Evolutionary conservation across 2,113 vertebrate genomes (phyloP), one percentile per base, ranked within the genome.

Genomic region (Dromas ardeola): DNA sequence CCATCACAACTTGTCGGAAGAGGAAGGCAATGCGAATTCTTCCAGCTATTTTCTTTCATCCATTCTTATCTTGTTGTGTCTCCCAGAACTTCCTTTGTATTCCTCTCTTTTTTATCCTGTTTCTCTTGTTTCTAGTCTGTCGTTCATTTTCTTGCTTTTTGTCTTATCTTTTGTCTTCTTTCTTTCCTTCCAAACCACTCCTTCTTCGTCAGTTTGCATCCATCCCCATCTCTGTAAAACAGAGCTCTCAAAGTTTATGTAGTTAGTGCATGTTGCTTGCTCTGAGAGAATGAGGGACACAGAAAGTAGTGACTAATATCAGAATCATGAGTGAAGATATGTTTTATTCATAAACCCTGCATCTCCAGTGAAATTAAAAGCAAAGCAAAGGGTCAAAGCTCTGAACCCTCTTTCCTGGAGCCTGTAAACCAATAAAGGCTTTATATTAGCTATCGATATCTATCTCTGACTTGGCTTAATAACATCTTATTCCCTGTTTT

Each of bases 371-470:
- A 98, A 98, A 98, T 98, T 98, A 98, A 98, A 98, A 98, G 98
- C 98, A 98, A 98, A 98, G 98, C 98, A 98, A 98, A 98, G 98
- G 98, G 98, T 98, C 97, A 95, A 98, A 97, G 95, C 97, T 98
- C 94, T 98, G 98, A 98, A 98, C 98, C 97, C 94, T 98, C 97
- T 98, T 98, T 98, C 98, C 97, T 98, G 96, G 92, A 98, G 98
- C 97, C 98, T 98, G 98, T 98, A 98, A 98, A 98, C 98, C 98
- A 98, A 98, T 99, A 99, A 98, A 98, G 98, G 97, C 97, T 98
- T 98, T 98, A 98, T 99, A 98, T 98, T 99, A 99, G 97, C 98
- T 98, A 99, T 98, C 96, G 98, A 99, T 99, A 99, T 98, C 98
- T 98, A 98, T 99, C 98, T 98, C 98, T 98, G 98, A 98, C 98